phyloP scores from a whole-genome alignment of 2,888 invertebrate genomes.

The Gasteruption jaculator region DNA sequence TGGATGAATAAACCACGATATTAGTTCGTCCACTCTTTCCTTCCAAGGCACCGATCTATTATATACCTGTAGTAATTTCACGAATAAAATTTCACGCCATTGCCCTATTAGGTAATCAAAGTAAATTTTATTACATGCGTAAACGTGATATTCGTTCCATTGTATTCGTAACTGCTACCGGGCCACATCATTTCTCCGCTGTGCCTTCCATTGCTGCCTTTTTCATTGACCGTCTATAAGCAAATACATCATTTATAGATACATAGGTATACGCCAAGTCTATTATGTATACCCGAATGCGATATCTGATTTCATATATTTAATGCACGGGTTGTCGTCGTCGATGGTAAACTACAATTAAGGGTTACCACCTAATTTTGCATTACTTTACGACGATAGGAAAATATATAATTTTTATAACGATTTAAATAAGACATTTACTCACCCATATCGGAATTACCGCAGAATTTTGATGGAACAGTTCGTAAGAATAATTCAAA shows the following conservation, averaged over 20 bases:
- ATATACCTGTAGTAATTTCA: constrained; percentile 36
- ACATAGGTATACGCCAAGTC: too few species aligned
- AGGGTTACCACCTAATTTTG: too few species aligned
- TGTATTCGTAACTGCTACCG: constrained; percentile 57
- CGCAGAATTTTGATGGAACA: constrained; percentile 58
- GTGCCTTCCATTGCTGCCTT: constrained; percentile 52
- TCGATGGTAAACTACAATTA: too few species aligned
- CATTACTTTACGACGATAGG: too few species aligned
- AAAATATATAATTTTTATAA: constrained; percentile 3
- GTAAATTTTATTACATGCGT: constrained; percentile 29
- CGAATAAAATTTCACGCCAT: constrained; percentile 6
- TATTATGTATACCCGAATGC: too few species aligned
- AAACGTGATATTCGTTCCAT: constrained; percentile 53
- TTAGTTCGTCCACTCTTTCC: constrained; percentile 56
- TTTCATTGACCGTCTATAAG: constrained; percentile 59
- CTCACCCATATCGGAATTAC: constrained; percentile 61
- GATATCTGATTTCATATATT: too few species aligned
- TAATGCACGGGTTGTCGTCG: too few species aligned
- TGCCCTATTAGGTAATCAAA: constrained; percentile 7
- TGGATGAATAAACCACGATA: constrained; percentile 60
- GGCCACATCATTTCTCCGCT: constrained; percentile 73
- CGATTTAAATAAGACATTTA: background rate
- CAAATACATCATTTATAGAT: too few species aligned
- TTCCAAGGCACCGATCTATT: constrained; percentile 50
- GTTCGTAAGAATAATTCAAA: constrained; percentile 42